Evolutionary conservation across 2,888 invertebrate species (phyloP), one percentile per base, ranked within the genome.

Genomic region (Andrena minutula): DNA sequence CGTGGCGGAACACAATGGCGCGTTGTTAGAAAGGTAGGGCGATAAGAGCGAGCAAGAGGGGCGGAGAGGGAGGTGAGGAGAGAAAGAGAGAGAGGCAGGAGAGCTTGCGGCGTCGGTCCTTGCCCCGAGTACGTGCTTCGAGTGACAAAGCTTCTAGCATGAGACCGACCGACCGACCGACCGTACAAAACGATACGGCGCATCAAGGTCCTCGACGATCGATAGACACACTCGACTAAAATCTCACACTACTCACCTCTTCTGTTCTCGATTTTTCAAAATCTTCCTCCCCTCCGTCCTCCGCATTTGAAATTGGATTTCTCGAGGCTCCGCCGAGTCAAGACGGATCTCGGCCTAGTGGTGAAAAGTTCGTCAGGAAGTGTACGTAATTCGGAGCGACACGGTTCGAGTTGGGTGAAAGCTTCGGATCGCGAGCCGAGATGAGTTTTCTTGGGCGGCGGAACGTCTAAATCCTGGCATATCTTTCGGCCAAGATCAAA

Each of bases 31-130:
- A 89, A 86, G 85, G 90, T 85, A 85, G 85, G 80, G 84, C 83
- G 87, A 90, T 81, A 83, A 84, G 83, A 82, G 89, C 69, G 84
- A 78, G 87, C 32, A 72, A 75, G 83, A 78, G 78, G 60, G 79
- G 79, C 83, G 81, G 32, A 78, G 85, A 77, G 84, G 81, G 75
- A 71, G 79, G 80, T 81, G 79, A 74, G 79, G 75, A 72, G 85
- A 85, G 87, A 86, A 83, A 80, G 81, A 87, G 87, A 87, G 87
- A 86, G 84, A 81, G 79, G 84, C 66, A 85, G 88, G 89, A 87
- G 93, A 93, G 93, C 93, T 93, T 93, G 93, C 93, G 93, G 93
- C 94, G 86, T 88, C 89, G 94, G 93, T 94, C 93, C 92, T 94
- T 94, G 94, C 94, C 93, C 94, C 91, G 92, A 90, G 93, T 93